Conservation (phyloP, 2,888 invertebrate species). For the Pilophorus perplexus region DNA sequence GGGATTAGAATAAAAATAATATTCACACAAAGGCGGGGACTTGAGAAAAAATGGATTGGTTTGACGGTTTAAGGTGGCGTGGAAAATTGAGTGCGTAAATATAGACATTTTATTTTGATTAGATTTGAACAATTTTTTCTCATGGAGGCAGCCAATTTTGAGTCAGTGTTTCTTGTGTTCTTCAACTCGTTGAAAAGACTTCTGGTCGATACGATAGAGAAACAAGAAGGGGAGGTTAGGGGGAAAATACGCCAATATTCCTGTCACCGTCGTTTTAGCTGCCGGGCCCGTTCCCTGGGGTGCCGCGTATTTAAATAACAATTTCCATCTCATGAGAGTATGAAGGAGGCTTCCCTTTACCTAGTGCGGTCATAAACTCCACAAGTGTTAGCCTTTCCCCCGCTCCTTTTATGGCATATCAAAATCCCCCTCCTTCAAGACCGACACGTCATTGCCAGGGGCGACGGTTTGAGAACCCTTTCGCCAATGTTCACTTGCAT, state of each 20-base stretch:
- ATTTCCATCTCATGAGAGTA: conserved; percentile 23
- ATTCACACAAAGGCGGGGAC: background rate
- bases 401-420: conserved; percentile 28
- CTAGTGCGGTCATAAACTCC: conserved; percentile 27
- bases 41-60: no score
- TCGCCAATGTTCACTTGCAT: background rate
- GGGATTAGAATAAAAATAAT: background rate
- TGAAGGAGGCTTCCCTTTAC: conserved; percentile 11
- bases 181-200: no score
- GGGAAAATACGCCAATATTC: background rate
- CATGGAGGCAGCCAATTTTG: no score
- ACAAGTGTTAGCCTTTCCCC: conserved; percentile 17
- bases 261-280: conserved; percentile 22
- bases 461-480: background rate
- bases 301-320: conserved; percentile 25
- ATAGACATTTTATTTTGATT: no score
- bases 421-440: conserved; percentile 2
- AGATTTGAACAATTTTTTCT: no score
- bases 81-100: conserved; percentile 12
- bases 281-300: background rate
- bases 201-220: no score
- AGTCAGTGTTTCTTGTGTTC: no score
- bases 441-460: conserved; percentile 6
- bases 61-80: no score
- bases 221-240: no score